These are phyloP conservation scores for Caenorhabditis parvicauda DNA, from an alignment of 2,888 invertebrate species.

Conservation along the genomic window DNA sequence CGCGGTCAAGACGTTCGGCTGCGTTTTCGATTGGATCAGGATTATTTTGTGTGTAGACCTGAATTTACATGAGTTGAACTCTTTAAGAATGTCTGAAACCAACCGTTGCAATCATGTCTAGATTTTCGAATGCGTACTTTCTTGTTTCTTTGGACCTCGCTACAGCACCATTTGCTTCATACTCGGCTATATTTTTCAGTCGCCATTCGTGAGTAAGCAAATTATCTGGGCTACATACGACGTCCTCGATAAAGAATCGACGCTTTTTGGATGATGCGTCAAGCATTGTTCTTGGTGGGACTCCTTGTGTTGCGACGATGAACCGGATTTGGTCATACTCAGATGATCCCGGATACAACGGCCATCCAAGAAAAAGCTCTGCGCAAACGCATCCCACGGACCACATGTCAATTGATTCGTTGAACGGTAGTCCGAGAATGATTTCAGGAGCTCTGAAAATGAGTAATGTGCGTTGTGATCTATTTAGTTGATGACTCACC, in stretches of 20 bases:
- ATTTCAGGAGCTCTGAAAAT: constrained; percentile 80
- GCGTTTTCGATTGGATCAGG: constrained; percentile 86
- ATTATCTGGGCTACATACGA: constrained; percentile 8
- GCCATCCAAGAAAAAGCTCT: constrained; percentile 98
- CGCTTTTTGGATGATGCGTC: constrained; percentile 94
- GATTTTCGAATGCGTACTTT: constrained; percentile 98
- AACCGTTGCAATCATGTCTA: constrained; percentile 82
- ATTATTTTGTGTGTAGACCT: constrained; percentile 17
- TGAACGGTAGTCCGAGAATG: constrained; percentile 93
- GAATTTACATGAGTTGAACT: background rate
- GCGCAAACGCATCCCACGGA: constrained; percentile 98
- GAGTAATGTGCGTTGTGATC: background rate
- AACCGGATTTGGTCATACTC: constrained; percentile 80
- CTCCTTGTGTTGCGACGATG: constrained; percentile 91
- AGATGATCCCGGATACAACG: constrained; percentile 95
- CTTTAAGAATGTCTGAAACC: constrained; percentile 10
- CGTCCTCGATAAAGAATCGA: constrained; percentile 77
- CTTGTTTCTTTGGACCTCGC: constrained; percentile 98
- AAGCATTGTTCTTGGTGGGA: constrained; percentile 96
- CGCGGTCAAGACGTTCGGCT: constrained; percentile 92
- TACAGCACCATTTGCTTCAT: constrained; percentile 86
- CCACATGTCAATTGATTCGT: constrained; percentile 99
- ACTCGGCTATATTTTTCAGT: constrained; percentile 93
- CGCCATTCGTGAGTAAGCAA: constrained; percentile 44
- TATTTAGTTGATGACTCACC: constrained; percentile 64